phyloP scores from a whole-genome alignment of 2,113 vertebrate genomes.

The Hyperopisus bebe region DNA sequence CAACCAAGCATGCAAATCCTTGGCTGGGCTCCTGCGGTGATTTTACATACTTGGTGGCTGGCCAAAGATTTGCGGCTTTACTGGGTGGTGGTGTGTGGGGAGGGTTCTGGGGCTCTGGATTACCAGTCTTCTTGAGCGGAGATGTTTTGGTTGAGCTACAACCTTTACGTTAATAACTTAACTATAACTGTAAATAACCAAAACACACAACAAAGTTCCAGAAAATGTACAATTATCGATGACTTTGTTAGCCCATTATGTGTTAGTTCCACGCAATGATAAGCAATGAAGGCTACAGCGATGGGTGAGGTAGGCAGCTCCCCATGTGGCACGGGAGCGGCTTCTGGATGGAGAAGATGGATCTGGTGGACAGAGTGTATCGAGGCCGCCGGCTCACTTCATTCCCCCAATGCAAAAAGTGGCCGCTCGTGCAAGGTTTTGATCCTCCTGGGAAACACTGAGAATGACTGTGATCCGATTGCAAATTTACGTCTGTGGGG shows the following conservation, averaged over 20 bases:
- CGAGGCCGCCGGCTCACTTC: background rate
- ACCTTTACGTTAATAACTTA: background rate
- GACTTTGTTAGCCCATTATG: background rate
- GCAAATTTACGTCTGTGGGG: conserved; percentile 47
- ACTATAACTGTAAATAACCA: background rate
- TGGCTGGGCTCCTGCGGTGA: background rate
- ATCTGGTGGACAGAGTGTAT: background rate
- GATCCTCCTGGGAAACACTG: conserved; percentile 30
- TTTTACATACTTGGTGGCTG: background rate
- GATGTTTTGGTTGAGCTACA: background rate
- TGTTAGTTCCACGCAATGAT: background rate
- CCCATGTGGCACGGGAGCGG: background rate
- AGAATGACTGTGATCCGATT: conserved; percentile 31
- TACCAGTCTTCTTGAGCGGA: background rate
- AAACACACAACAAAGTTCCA: background rate
- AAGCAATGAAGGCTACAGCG: background rate
- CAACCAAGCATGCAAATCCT: background rate
- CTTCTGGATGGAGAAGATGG: background rate
- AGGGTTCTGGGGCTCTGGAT: background rate
- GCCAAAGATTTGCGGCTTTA: background rate
- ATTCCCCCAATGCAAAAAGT: background rate
- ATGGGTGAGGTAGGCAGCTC: background rate
- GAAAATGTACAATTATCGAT: background rate
- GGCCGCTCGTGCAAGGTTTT: background rate
- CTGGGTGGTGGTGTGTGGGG: background rate